Evolutionary conservation across 1,140 invertebrate genomes (phyloP).

Genomic region (Plectrocnemia conspersa): DNA sequence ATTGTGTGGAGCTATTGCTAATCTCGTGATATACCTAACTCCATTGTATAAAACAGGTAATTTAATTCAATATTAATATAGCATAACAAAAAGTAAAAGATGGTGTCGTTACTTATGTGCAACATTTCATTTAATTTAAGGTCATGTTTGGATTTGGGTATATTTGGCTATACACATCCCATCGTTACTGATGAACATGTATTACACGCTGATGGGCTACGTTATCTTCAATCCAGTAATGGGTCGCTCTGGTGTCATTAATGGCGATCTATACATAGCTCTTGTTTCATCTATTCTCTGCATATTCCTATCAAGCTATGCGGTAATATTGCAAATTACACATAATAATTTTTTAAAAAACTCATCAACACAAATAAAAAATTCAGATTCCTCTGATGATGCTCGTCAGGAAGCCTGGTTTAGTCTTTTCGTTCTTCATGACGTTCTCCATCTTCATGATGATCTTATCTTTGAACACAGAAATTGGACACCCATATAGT

Average conservation of each 20-base stretch:
- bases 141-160: slow-evolving; percentile 29
- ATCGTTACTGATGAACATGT: slow-evolving; percentile 17
- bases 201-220: slow-evolving; percentile 20
- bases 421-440: slow-evolving; percentile 19
- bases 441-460: slow-evolving; percentile 23
- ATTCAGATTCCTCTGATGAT: slow-evolving; percentile 26
- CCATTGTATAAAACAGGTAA: slow-evolving; percentile 25
- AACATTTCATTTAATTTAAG: slow-evolving; percentile 20
- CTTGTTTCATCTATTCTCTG: slow-evolving; percentile 10
- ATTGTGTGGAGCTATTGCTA: slow-evolving; percentile 21
- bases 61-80: neutral
- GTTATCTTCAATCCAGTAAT: slow-evolving; percentile 22
- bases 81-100: too few species aligned
- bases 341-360: neutral
- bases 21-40: slow-evolving; percentile 27
- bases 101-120: neutral
- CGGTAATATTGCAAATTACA: slow-evolving; percentile 14
- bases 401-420: slow-evolving; percentile 18
- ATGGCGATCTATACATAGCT: slow-evolving; percentile 29
- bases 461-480: slow-evolving; percentile 17
- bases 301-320: slow-evolving; percentile 17
- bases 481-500: slow-evolving; percentile 26
- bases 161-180: slow-evolving; percentile 26
- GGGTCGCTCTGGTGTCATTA: slow-evolving; percentile 29
- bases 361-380: neutral